phyloP scores from a whole-genome alignment of 2,797 vertebrate species.

The Hyperoplus lanceolatus region DNA sequence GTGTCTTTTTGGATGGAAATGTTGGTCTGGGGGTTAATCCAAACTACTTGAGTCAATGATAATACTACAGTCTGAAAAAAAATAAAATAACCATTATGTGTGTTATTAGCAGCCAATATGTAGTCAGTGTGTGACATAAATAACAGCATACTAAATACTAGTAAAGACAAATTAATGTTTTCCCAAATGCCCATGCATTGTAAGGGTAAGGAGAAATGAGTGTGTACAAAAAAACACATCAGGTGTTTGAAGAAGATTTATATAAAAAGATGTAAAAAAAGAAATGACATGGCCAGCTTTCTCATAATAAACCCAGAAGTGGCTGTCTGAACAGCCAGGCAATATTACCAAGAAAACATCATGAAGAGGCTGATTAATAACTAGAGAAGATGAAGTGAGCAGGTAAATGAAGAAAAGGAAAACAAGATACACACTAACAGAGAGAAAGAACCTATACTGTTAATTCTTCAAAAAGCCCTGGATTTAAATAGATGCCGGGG shows the following conservation, averaged over 20 bases:
- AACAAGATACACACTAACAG: neutral
- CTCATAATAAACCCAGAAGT: constrained; percentile 48
- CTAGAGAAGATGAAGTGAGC: constrained; percentile 11
- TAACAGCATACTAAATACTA: neutral
- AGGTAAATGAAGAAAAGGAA: constrained; percentile 16
- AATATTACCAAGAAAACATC: constrained; percentile 56
- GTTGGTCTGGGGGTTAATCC: neutral
- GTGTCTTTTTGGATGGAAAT: neutral
- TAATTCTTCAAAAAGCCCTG: constrained; percentile 26
- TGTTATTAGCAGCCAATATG: neutral
- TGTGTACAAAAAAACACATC: neutral
- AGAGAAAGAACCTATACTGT: neutral
- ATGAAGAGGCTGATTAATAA: constrained; percentile 53
- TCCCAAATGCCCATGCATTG: neutral
- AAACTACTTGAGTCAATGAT: neutral
- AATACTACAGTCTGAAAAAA: neutral
- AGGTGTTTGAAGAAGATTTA: constrained; percentile 25
- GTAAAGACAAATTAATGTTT: neutral
- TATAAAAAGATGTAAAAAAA: constrained; percentile 36
- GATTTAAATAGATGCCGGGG: constrained; percentile 45
- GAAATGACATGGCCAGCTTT: constrained; percentile 29
- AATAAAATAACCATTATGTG: neutral
- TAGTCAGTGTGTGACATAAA: neutral
- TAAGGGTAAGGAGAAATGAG: neutral
- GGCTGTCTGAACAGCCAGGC: constrained; percentile 40